Base-by-base conservation (phyloP, 2,797 vertebrate species). In the Pelochelys cantorii region DNA sequence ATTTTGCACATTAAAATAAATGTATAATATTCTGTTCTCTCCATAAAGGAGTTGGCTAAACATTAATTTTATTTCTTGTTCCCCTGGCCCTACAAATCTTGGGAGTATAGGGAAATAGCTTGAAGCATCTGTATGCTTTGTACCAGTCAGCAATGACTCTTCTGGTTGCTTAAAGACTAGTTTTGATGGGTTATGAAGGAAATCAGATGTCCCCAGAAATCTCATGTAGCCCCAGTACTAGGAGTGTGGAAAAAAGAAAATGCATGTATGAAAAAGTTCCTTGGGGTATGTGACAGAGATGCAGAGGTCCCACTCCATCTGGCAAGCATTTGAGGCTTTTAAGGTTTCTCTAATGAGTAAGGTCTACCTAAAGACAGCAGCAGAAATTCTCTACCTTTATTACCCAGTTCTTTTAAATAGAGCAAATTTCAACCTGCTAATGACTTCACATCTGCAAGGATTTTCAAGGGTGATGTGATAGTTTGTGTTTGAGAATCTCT, bases 341-440 rank as follows among this genome's bases (percentile, higher is more conserved):
- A 84, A 91, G 59, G 84, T 80, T 54, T 7, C 2, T 52, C 92
- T 74, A 68, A 31, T 31, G 42, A 4, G 23, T 77, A 91, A 60
- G 81, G 93, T 92, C 83, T 88, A 77, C 79, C 90, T 90, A 71
- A 90, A 85, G 95, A 81, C 86, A 91, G 89, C 81, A 85, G 84
- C 23, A 93, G 93, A 93, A 90, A 91, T 92, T 83, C 52, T 9
- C 86, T 91, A 17, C 79, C 54, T 94, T 93, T 92, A 92, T 84
- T 86, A 95, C 80, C 79, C 17, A 81, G 25, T 90, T 94, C 53
- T 56, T 83, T 95, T 93, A 81, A 91, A 80, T 89, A 77, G 20
- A 84, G 62, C 48, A 92, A 75, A 7, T 90, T 96, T 91, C 59
- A 88, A 79, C 86, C 86, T 81, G 34, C 29, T 86, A 88, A 82